Evolutionary conservation across 2,113 vertebrate genomes (phyloP).

Genomic region (Columba janthina): DNA sequence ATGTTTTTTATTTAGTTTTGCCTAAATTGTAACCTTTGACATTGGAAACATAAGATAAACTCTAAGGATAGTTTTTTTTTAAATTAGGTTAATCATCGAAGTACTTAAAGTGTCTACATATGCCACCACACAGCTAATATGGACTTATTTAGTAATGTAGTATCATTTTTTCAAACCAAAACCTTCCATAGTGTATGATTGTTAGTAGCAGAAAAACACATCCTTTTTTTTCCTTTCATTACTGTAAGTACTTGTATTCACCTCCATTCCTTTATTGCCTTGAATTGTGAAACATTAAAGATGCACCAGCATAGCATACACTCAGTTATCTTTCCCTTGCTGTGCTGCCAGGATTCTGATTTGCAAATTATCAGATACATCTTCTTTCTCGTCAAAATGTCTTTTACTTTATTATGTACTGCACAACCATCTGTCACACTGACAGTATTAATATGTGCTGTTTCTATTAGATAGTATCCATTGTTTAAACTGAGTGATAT

Average conservation of each 20-base stretch:
- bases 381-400: constrained; percentile 42
- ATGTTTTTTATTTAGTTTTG: neutral
- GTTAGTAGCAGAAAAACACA: neutral
- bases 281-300: constrained; percentile 57
- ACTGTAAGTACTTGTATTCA: neutral
- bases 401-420: constrained; percentile 61
- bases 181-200: neutral
- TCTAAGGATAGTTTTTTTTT: neutral
- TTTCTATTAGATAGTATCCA: constrained; percentile 50
- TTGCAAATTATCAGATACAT: constrained; percentile 65
- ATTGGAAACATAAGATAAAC: neutral
- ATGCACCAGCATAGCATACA: constrained; percentile 8
- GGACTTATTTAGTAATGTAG: neutral
- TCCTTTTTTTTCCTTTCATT: neutral
- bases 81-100: neutral
- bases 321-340: constrained; percentile 48
- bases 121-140: neutral
- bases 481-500: constrained; percentile 60
- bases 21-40: neutral
- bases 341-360: constrained; percentile 54
- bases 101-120: neutral
- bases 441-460: constrained; percentile 61
- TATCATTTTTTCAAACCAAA: neutral
- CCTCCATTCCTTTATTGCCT: neutral
- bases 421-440: constrained; percentile 62